phyloP scores from a whole-genome alignment of 2,797 vertebrate species.

The Galaxias olidus region DNA sequence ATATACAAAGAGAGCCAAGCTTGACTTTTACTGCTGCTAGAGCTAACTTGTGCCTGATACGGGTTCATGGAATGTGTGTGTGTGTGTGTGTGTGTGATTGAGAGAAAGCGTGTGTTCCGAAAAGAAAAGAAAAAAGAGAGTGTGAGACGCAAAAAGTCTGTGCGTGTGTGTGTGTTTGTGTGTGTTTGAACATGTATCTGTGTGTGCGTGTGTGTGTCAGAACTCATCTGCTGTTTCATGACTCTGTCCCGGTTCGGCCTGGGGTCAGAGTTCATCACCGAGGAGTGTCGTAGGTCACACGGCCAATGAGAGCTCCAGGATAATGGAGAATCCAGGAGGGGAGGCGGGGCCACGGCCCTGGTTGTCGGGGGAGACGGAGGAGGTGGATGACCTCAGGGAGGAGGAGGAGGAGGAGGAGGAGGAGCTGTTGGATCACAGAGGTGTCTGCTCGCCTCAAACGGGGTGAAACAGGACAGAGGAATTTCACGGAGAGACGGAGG shows the following conservation, averaged over 20 bases:
- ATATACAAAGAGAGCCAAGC: constrained; percentile 27
- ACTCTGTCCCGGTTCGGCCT: too few relatives aligned
- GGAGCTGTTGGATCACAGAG: constrained; percentile 62
- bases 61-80: not conserved
- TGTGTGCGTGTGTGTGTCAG: not conserved
- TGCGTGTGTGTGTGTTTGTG: not conserved
- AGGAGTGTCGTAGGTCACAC: constrained; percentile 48
- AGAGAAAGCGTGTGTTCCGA: not conserved
- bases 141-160: not conserved
- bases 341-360: constrained; percentile 13
- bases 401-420: constrained; percentile 36
- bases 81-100: constrained; percentile 11
- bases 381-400: constrained; percentile 29
- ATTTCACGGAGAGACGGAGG: constrained; percentile 31
- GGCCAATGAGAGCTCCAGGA: constrained; percentile 61
- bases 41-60: constrained; percentile 35
- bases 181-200: constrained; percentile 1
- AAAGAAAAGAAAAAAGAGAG: too few relatives aligned
- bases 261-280: constrained; percentile 41
- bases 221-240: too few relatives aligned
- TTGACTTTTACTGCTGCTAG: constrained; percentile 28
- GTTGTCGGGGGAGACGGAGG: constrained; percentile 39
- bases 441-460: constrained; percentile 67
- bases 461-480: constrained; percentile 40
- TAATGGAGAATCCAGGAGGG: constrained; percentile 63